phyloP scores from a whole-genome alignment of 1,140 invertebrate species.

The Ridgeia piscesae region DNA sequence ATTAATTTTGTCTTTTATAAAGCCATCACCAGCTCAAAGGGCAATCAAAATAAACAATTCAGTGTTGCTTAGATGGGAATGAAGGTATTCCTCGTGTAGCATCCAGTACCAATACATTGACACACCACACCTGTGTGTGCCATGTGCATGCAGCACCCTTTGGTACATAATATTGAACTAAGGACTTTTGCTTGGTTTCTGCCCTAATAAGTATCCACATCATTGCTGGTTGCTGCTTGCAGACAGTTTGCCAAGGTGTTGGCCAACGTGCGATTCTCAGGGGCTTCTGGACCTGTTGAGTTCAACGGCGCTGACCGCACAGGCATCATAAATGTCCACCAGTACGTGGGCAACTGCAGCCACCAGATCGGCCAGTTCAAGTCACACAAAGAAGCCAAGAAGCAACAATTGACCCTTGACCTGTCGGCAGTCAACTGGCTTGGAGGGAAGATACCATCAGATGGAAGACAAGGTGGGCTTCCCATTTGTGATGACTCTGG shows the following conservation, averaged over 20 bases:
- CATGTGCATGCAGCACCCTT: too few relatives aligned
- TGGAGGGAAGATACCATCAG: constrained; percentile 65
- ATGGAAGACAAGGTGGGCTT: constrained; percentile 65
- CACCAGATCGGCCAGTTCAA: constrained; percentile 67
- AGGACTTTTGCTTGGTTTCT: too few relatives aligned
- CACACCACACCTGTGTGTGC: too few relatives aligned
- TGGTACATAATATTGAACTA: too few relatives aligned
- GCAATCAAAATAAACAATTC: too few relatives aligned
- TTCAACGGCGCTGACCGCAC: constrained; percentile 72
- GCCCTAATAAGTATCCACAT: too few relatives aligned
- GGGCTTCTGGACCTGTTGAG: constrained; percentile 75
- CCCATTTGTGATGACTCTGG: background rate
- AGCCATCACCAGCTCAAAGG: too few relatives aligned
- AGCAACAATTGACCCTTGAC: constrained; percentile 60
- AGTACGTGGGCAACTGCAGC: constrained; percentile 65
- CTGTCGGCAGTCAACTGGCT: constrained; percentile 67
- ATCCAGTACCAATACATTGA: too few relatives aligned
- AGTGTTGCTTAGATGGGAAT: too few relatives aligned
- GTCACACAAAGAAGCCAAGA: constrained; percentile 59
- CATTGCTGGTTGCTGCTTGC: background rate
- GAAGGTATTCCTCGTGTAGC: too few relatives aligned
- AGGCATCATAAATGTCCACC: constrained; percentile 71
- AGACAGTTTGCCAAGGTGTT: background rate
- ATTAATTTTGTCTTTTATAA: too few relatives aligned
- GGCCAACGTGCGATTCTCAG: constrained; percentile 64